phyloP scores from a whole-genome alignment of 2,797 vertebrate species.

The Cossypha heuglini region DNA sequence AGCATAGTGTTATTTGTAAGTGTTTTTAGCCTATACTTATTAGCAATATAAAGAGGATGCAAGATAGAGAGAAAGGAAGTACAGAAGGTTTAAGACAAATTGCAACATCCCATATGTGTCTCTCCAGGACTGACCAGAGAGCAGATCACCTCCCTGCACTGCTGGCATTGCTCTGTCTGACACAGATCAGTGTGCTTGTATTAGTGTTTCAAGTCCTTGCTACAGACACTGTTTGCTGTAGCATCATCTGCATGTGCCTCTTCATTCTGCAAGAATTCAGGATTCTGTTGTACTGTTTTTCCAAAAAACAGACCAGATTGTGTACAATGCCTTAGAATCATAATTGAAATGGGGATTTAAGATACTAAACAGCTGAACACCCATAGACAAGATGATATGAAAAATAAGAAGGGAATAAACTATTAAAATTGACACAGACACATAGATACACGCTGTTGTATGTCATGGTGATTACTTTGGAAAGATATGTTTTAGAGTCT shows the following conservation, averaged over 20 bases:
- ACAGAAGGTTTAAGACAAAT: background rate
- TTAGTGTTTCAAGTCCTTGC: background rate
- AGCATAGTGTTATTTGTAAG: background rate
- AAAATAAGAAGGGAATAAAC: background rate
- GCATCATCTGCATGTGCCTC: background rate
- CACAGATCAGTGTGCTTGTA: background rate
- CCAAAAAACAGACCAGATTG: background rate
- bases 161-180: background rate
- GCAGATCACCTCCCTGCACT: background rate
- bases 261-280: background rate
- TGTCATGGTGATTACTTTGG: background rate
- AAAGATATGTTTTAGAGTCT: background rate
- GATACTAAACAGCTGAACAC: background rate
- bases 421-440: background rate
- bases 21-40: background rate
- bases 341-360: background rate
- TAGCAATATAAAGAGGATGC: background rate
- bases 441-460: background rate
- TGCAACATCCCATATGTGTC: background rate
- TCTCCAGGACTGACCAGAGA: background rate
- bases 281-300: background rate
- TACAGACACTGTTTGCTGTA: background rate
- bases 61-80: background rate
- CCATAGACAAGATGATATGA: background rate
- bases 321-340: background rate